Evolutionary conservation across 2,888 invertebrate species (phyloP), one percentile per base, ranked within the genome.

Genomic region (Drosophila phalerata): DNA sequence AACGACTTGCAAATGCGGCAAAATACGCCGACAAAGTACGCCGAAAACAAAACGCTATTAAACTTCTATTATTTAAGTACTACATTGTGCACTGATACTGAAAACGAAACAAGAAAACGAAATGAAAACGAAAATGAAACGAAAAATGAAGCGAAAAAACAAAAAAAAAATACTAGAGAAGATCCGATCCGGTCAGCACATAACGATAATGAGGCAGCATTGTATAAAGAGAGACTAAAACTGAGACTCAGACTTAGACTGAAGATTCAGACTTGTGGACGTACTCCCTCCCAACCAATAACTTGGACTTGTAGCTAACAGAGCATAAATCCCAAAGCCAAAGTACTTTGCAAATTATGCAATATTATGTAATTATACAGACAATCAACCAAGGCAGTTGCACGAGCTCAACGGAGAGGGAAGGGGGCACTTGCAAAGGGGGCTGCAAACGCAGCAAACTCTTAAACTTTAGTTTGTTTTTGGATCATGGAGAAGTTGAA

Each of bases 21-120:
- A 74, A 73, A 66, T 66, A 78, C n/a, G n/a, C 69, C 78, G 73
- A 77, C 69, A 70, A 75, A 85, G 76, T 77, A 78, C 56, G 19
- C 77, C 77, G 66, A 77, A 78, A 76, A 87, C 85, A 85, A 82
- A 79, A 87, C 78, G 78, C 88, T 85, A 88, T 88, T 90, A 90
- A 88, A 90, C 88, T 88, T 81, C 85, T 89, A 88, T 90, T 85
- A 90, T 90, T 89, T 90, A 90, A 89, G 88, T 89, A 86, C 88
- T 79, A 90, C 77, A 88, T 89, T 90, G 88, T 90, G 89, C 88
- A 89, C 80, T 90, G 89, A 88, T 85, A 90, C 90, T 85, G 80
- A 81, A 86, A 86, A 82, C 77, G 80, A 69, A 77, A 74, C 64
- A 72, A 69, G 58, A 63, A 52, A 51, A 53, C 65, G 60, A 67